Conservation (phyloP, 1,140 invertebrate genomes). For the Lanistes nyassanus region DNA sequence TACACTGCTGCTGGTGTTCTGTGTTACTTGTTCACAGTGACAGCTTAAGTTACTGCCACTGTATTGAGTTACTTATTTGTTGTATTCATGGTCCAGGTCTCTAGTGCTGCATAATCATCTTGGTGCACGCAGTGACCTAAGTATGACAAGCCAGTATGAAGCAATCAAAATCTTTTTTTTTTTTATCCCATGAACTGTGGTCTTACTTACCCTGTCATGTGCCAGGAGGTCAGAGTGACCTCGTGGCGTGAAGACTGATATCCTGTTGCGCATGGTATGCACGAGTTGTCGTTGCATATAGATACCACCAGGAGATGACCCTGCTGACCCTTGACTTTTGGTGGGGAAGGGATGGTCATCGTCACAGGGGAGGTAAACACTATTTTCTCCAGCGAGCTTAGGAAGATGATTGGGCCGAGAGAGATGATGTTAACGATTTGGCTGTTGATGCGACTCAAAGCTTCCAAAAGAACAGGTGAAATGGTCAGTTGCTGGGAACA, state of each 20-base stretch:
- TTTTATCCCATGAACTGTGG: not conserved
- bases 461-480: constrained; percentile 30
- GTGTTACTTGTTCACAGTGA: too few species aligned
- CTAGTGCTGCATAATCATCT: too few species aligned
- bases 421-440: constrained; percentile 54
- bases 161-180: too few species aligned
- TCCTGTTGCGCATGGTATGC: constrained; percentile 50
- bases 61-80: too few species aligned
- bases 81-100: too few species aligned
- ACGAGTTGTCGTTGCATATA: constrained; percentile 57
- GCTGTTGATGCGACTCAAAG: constrained; percentile 38
- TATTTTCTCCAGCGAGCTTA: constrained; percentile 37
- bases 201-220: constrained; percentile 53
- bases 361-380: constrained; percentile 51
- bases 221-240: constrained; percentile 53
- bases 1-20: too few species aligned
- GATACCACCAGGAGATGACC: constrained; percentile 56
- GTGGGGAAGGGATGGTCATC: constrained; percentile 53
- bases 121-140: not conserved
- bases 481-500: constrained; percentile 27
- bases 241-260: constrained; percentile 46
- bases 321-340: constrained; percentile 35
- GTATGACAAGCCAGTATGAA: too few species aligned
- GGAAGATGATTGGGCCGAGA: constrained; percentile 53
- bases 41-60: too few species aligned